These are phyloP conservation scores for Limosa lapponica DNA, from an alignment of 2,797 vertebrate genomes.

Conservation along the genomic window DNA sequence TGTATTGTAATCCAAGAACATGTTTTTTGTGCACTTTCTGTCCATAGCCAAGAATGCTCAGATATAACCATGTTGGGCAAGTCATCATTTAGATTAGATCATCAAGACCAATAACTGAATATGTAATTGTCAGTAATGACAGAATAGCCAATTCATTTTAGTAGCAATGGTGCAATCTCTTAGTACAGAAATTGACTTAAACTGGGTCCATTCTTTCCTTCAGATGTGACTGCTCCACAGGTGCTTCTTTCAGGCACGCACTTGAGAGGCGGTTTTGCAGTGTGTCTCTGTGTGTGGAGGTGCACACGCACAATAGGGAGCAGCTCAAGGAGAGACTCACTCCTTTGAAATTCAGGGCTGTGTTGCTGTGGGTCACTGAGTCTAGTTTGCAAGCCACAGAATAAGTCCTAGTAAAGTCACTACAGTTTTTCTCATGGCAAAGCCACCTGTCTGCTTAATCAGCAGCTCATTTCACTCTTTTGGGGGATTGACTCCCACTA, in stretches of 20 bases:
- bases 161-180: not conserved
- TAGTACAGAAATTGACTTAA: not conserved
- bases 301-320: not conserved
- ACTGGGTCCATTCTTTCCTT: not conserved
- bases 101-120: not conserved
- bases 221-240: not conserved
- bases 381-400: conserved; percentile 44
- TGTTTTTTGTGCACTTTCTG: not conserved
- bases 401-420: conserved; percentile 37
- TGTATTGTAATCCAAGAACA: not conserved
- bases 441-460: not conserved
- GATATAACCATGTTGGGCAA: not conserved
- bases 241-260: not conserved
- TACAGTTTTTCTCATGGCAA: conserved; percentile 38
- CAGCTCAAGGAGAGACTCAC: not conserved
- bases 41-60: not conserved
- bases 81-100: not conserved
- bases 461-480: not conserved
- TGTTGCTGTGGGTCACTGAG: conserved; percentile 33
- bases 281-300: not conserved
- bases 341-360: conserved; percentile 49
- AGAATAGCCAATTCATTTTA: not conserved
- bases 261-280: not conserved
- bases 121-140: not conserved
- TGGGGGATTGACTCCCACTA: not conserved